A percentile compares a stretch with the other conserved stretches of the same genome.
Conservation (phyloP, 2,797 vertebrate genomes). For the Dicrostonyx torquatus region DNA sequence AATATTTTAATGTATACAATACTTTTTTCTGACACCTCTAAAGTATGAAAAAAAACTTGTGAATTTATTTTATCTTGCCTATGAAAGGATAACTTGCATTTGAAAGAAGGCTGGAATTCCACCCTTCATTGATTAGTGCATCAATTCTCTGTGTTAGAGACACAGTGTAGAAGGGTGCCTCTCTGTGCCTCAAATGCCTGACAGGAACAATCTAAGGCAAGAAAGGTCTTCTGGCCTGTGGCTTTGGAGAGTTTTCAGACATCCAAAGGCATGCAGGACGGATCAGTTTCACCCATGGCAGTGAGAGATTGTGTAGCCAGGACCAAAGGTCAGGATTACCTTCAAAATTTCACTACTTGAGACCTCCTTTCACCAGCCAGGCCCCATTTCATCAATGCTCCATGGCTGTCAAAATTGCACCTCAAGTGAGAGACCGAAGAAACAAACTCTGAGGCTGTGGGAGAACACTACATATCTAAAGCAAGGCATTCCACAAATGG, state of each 20-base stretch:
- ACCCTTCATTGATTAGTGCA: neutral
- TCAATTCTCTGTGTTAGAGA: neutral
- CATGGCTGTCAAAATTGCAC: neutral
- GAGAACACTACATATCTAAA: neutral
- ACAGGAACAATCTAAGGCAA: neutral
- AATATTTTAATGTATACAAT: constrained; percentile 13
- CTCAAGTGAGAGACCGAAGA: neutral
- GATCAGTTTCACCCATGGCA: neutral
- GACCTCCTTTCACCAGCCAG: neutral
- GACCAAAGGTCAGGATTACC: neutral
- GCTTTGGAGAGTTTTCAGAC: neutral
- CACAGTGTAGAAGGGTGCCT: too few species aligned
- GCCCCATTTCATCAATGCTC: neutral
- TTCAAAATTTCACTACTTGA: neutral
- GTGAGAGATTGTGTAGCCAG: neutral
- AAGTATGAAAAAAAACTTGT: constrained; percentile 23
- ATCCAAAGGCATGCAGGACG: neutral
- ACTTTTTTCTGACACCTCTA: constrained; percentile 43
- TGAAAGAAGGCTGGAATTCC: neutral
- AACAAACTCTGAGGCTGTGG: too few species aligned
- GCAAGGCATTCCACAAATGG: neutral
- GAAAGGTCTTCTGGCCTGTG: fast-evolving
- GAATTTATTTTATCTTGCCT: constrained; percentile 29
- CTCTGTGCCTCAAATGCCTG: neutral
- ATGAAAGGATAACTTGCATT: neutral